Conservation (phyloP, 2,113 vertebrate genomes). For the Smithornis capensis region DNA sequence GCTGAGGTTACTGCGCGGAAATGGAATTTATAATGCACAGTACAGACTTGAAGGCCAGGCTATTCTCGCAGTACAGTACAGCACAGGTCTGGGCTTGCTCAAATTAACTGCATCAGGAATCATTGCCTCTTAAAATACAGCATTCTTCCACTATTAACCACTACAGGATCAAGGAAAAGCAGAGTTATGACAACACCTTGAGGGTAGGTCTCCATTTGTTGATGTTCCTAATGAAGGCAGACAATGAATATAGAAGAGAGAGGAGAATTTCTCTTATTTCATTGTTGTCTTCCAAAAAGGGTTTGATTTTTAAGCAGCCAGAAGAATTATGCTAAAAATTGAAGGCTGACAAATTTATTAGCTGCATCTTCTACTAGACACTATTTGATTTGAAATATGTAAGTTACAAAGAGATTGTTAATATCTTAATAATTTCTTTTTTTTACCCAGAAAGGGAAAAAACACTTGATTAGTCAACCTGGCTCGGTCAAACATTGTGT, state of each 20-base stretch:
- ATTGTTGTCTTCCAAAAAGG: background rate
- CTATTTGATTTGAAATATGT: background rate
- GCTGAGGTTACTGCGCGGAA: background rate
- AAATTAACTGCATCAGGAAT: background rate
- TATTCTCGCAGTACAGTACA: background rate
- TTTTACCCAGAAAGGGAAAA: background rate
- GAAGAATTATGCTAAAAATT: background rate
- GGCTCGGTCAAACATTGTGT: background rate
- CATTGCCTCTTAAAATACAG: background rate
- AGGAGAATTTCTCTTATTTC: background rate
- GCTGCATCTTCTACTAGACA: background rate
- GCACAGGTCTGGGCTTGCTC: background rate
- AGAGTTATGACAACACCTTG: background rate
- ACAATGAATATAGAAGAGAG: background rate
- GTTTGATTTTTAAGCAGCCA: background rate
- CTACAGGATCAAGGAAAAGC: background rate
- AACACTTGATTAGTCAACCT: background rate
- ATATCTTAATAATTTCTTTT: background rate
- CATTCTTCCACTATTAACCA: background rate
- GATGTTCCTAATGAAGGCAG: background rate
- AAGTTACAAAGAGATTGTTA: background rate
- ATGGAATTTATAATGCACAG: accelerated
- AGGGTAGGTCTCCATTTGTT: background rate
- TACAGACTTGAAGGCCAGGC: accelerated
- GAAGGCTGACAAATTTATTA: background rate